Evolutionary conservation across 2,888 invertebrate genomes (phyloP).

Genomic region (Lithophane ornitopus): DNA sequence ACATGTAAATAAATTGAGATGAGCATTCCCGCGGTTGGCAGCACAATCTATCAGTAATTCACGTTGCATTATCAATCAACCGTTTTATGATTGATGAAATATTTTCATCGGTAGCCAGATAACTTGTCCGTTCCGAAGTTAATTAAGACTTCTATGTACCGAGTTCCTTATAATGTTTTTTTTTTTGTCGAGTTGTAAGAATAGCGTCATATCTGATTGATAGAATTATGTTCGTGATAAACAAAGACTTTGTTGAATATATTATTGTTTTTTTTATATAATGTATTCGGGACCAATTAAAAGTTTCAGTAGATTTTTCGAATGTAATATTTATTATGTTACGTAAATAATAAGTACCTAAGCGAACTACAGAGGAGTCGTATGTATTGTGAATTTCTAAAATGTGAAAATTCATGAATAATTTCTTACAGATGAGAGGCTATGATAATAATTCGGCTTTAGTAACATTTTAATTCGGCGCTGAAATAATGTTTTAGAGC

Average conservation of each 20-base stretch:
- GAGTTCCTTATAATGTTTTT: conserved; percentile 64
- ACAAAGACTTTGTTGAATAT: conserved; percentile 19
- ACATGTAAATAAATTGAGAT: conserved; percentile 90
- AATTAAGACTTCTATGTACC: conserved; percentile 87
- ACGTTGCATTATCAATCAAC: conserved; percentile 89
- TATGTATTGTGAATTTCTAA: neutral
- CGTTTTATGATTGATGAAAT: conserved; percentile 88
- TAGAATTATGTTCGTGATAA: conserved; percentile 38
- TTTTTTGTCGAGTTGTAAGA: conserved; percentile 30
- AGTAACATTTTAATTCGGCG: neutral
- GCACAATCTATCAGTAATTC: conserved; percentile 89
- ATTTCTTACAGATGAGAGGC: neutral
- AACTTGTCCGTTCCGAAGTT: conserved; percentile 87
- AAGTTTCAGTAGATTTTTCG: conserved; percentile 2
- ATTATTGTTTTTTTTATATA: conserved; percentile 20
- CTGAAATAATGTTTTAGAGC: neutral
- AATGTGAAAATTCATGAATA: neutral
- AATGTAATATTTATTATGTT: neutral
- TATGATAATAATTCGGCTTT: neutral
- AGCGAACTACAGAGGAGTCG: neutral
- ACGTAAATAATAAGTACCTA: neutral
- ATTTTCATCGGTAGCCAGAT: conserved; percentile 89
- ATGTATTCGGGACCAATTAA: conserved; percentile 23
- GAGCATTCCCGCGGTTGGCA: conserved; percentile 85
- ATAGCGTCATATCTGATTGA: conserved; percentile 48